Base-by-base conservation (phyloP, 1,140 invertebrate species). In the Rhopalosiphum maidis region DNA sequence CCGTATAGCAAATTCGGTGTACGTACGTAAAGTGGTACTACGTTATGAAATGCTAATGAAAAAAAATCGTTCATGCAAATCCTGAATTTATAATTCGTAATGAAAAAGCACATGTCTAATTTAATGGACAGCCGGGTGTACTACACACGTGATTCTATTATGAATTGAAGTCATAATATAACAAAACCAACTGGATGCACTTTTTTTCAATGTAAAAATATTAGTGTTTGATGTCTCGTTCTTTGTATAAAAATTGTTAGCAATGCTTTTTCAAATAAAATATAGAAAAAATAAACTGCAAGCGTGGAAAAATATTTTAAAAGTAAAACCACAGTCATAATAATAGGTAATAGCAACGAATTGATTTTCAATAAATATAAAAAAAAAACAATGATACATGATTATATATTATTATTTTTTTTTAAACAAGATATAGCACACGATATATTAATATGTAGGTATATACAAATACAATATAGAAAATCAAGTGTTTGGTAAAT, bases 1-100 rank as follows among this genome's bases (percentile, higher is more conserved):
- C 46, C 51, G 88, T 60, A 37, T 30, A 30, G 4, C 35, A 0
- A 54, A 37, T 89, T 51, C 3, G 87, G 22, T 22, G 48, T 54
- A 48, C 15, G 23, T 25, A 46, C 55, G 11, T 30, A 86, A 30
- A 86, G 85, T 46, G 25, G n/a, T 37, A 23, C 48, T 37, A 23
- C 48, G 22, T 35, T 90, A 90, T 90, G 51, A 90, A 90, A 60
- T 41, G 88, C 22, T 90, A 60, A 90, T 90, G 88, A 48, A 23
- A 55, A 55, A 48, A 60, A 60, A 60, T 60, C 51, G 25, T 55
- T 43, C 35, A 25, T 55, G 54, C 37, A 60, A 90, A 90, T 60
- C 35, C 88, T 60, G 88, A 60, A 90, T 60, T 90, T 41, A 60
- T 41, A 90, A 90, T 90, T 55, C 30, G n/a, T 18, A 51, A 51